Percentiles rank a stretch among this genome's conserved stretches.
Conservation (phyloP, 1,140 invertebrate genomes). For the Trachelipus rathkii region DNA sequence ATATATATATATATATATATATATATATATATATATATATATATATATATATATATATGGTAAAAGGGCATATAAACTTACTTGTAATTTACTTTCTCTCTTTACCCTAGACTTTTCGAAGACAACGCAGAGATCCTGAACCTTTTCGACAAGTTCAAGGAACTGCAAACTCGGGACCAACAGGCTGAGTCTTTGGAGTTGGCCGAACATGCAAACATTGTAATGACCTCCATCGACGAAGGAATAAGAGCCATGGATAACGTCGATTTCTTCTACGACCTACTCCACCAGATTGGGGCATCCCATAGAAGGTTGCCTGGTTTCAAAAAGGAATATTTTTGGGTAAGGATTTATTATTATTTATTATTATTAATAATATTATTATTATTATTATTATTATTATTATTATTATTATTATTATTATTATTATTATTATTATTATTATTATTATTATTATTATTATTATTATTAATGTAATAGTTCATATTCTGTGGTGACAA, state of each 20-base stretch:
- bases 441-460: not conserved
- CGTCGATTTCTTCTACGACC: constrained; percentile 75
- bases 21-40: too few relatives aligned
- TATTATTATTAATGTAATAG: too few relatives aligned
- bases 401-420: not conserved
- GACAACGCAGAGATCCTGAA: constrained; percentile 72
- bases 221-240: constrained; percentile 77
- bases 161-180: constrained; percentile 71
- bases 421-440: not conserved
- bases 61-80: too few relatives aligned
- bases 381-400: constrained; percentile 21
- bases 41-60: too few relatives aligned
- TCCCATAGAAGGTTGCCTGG: constrained; percentile 76
- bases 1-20: too few relatives aligned
- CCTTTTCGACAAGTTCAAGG: constrained; percentile 75
- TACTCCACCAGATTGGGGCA: constrained; percentile 73
- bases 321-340: constrained; percentile 80
- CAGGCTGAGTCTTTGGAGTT: constrained; percentile 70
- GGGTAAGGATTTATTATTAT: constrained; percentile 60
- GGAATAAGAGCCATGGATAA: constrained; percentile 79
- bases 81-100: too few relatives aligned
- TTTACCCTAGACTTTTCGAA: constrained; percentile 71
- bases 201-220: constrained; percentile 77
- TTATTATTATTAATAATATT: constrained; percentile 16
- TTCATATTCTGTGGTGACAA: too few relatives aligned